These are phyloP conservation scores for Platyrinchus mystaceus DNA, from an alignment of 2,797 vertebrate species.

Conservation along the genomic window DNA sequence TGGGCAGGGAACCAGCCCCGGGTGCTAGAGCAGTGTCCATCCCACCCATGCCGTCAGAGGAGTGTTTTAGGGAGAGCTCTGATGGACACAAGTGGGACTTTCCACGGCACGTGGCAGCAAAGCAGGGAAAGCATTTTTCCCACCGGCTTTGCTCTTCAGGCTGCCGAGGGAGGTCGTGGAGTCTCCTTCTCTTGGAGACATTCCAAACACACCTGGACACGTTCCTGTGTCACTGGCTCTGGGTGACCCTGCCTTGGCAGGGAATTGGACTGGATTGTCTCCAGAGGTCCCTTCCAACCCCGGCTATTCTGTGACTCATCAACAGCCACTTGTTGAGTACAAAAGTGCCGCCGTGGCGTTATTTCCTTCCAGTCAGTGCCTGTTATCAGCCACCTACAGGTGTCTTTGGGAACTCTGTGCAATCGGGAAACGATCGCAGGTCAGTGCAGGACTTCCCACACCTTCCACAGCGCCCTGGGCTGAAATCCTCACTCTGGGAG, in stretches of 20 bases:
- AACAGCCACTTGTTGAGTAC: neutral
- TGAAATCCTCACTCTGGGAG: neutral
- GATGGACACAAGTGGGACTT: too few relatives aligned
- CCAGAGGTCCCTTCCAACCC: neutral
- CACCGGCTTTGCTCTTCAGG: accelerated
- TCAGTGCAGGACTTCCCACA: neutral
- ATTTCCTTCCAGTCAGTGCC: neutral
- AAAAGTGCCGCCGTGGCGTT: accelerated
- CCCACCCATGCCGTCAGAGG: accelerated
- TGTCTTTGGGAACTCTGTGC: neutral
- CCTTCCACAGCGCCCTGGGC: neutral
- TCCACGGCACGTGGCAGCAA: accelerated
- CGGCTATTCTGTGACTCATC: neutral
- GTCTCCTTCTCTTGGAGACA: neutral
- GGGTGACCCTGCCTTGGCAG: neutral
- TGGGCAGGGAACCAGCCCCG: accelerated
- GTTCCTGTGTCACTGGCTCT: neutral
- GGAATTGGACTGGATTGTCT: neutral
- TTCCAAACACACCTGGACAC: neutral
- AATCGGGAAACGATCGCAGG: accelerated
- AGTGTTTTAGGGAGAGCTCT: neutral
- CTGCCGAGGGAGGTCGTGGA: neutral
- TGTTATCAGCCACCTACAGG: neutral
- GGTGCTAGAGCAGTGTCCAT: too few relatives aligned
- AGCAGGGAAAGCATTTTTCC: neutral